A percentile compares a stretch with the other conserved stretches of the same genome.
Evolutionary conservation across 2,797 vertebrate genomes (phyloP).

Genomic region (Crotalus adamanteus): DNA sequence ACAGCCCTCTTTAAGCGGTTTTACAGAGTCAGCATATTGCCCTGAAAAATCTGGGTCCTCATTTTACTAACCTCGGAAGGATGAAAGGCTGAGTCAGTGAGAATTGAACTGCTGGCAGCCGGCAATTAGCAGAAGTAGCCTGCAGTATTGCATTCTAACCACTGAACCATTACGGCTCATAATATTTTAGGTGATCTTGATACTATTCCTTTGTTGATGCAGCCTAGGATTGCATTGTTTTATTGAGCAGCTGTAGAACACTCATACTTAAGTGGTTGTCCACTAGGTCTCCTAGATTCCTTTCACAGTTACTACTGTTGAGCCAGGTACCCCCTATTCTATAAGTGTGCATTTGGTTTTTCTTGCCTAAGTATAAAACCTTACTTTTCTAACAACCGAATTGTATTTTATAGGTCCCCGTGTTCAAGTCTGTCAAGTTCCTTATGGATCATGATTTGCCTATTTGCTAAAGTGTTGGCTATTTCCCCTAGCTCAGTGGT

Average conservation of each 20-base stretch:
- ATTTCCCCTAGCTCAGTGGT: neutral
- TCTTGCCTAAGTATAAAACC: neutral
- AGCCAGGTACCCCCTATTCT: neutral
- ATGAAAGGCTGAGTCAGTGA: too few species aligned
- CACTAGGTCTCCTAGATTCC: neutral
- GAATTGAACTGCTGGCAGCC: too few species aligned
- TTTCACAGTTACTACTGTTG: neutral
- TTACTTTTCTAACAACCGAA: neutral
- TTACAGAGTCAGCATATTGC: too few species aligned
- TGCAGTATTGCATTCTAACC: too few species aligned
- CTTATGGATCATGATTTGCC: neutral
- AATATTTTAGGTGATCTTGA: neutral
- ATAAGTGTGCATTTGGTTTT: neutral
- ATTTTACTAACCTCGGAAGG: too few species aligned
- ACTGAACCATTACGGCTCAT: too few species aligned
- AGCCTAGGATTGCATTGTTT: neutral
- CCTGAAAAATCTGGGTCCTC: too few species aligned
- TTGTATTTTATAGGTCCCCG: neutral
- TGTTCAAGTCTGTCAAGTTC: neutral
- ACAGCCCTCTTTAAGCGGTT: too few species aligned
- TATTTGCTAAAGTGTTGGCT: neutral
- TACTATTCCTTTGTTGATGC: neutral
- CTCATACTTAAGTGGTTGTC: neutral
- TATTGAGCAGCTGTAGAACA: neutral
- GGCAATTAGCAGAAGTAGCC: too few species aligned